These are phyloP conservation scores for Alloplasta piceator DNA, from an alignment of 2,888 invertebrate species.

Conservation along the genomic window DNA sequence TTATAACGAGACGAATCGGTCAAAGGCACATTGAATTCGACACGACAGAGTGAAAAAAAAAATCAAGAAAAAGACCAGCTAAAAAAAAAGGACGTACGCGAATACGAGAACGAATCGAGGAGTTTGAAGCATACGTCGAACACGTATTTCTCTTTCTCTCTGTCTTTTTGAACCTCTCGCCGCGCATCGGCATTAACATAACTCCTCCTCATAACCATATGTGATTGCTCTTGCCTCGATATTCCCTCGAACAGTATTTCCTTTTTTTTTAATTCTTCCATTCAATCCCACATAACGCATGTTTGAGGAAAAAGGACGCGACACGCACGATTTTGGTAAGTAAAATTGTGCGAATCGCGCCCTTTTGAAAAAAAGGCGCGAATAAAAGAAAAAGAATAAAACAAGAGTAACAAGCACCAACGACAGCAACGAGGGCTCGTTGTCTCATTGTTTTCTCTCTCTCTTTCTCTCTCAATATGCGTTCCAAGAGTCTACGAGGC, in stretches of 20 bases:
- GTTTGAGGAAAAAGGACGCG: too few species aligned
- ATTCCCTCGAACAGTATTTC: not conserved
- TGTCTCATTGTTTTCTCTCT: constrained; percentile 50
- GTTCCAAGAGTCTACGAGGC: constrained; percentile 12
- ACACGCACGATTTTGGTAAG: too few species aligned
- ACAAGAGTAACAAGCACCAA: constrained; percentile 35
- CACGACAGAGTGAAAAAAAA: constrained; percentile 47
- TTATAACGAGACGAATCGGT: constrained; percentile 42
- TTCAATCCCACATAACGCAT: too few species aligned
- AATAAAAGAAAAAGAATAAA: constrained; percentile 8
- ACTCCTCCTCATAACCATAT: constrained; percentile 66
- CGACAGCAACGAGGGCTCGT: constrained; percentile 50
- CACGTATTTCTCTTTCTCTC: constrained; percentile 39
- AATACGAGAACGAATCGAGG: constrained; percentile 24
- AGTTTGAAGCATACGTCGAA: constrained; percentile 16
- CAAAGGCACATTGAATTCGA: constrained; percentile 64
- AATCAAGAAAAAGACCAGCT: not conserved
- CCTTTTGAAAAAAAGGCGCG: too few species aligned
- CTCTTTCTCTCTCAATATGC: constrained; percentile 14
- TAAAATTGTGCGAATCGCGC: too few species aligned
- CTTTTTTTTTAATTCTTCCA: too few species aligned
- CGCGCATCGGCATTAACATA: constrained; percentile 63
- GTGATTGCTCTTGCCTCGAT: constrained; percentile 56
- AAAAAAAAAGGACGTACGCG: constrained; percentile 24
- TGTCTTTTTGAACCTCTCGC: constrained; percentile 41